Evolutionary conservation across 2,797 vertebrate genomes (phyloP), one percentile per base, ranked within the genome.

Genomic region (Eptatretus atami): DNA sequence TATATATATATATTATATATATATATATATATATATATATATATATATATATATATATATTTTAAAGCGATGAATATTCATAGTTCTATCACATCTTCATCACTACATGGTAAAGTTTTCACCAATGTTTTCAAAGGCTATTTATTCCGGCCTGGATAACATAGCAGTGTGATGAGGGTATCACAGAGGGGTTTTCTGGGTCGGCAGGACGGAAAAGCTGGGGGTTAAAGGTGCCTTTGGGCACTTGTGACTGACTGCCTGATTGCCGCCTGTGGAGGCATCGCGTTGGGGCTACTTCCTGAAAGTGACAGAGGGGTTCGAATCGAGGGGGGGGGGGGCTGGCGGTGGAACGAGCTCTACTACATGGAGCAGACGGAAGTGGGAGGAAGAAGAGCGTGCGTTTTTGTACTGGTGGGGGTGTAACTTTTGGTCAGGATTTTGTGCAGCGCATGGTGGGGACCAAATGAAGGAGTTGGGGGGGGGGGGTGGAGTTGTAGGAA

Each of bases 311-410:
- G 44, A 25, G 15, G 63, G 64, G 65, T 44, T 52, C 54, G 9
- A 60, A 67, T 64, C 53, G 55, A 11, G 67, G 66, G 67, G 24
- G 65, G 24, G 65, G 66, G 52, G 65, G 65, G 61, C 31, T 31
- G 63, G 52, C 15, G 67, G 15, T 53, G 10, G 64, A 15, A 14
- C 65, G 54, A 24, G 65, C 65, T 66, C 65, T 64, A 67, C 67
- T 64, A 19, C 6, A 65, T 15, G 55, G 67, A 70, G 71, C 54
- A 13, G 66, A 65, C 31, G 67, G 64, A 68, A 65, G 63, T 66
- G 66, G 68, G 67, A 72, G 69, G 72, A 64, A 68, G 68, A 69
- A 70, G 69, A 68, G 70, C 69, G 12, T 63, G 13, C 52, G 63
- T 6, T 67, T 65, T 66, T 67, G 69, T 66, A 15, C 15, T 14